phyloP scores from a whole-genome alignment of 2,888 invertebrate genomes.

The Hyposoter dolosus region DNA sequence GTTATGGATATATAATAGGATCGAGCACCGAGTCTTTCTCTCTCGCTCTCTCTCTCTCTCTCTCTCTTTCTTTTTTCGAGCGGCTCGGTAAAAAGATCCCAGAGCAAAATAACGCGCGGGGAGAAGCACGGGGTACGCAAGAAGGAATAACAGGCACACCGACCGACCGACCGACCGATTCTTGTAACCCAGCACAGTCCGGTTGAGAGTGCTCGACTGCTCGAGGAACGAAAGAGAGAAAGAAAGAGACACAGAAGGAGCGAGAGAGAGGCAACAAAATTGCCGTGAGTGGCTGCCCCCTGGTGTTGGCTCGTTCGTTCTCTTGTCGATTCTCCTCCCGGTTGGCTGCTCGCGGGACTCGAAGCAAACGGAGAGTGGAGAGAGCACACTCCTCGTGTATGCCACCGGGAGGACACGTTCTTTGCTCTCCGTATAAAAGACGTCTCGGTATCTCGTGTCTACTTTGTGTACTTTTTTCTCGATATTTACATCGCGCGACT shows the following conservation, averaged over 20 bases:
- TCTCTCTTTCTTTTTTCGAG: conserved; percentile 2
- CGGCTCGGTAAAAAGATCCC: conserved; percentile 56
- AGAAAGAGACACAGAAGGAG: conserved; percentile 22
- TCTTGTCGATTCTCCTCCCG: conserved; percentile 57
- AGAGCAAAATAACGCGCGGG: conserved; percentile 32
- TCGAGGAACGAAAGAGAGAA: conserved; percentile 30
- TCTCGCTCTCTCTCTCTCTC: conserved; percentile 8
- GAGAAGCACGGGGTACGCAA: conserved; percentile 12
- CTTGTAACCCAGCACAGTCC: conserved; percentile 26
- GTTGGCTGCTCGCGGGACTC: conserved; percentile 42
- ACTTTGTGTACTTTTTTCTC: conserved; percentile 31
- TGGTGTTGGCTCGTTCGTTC: conserved; percentile 59
- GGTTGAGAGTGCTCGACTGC: conserved; percentile 23
- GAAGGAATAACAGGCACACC: conserved; percentile 31
- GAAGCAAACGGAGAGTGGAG: conserved; percentile 36
- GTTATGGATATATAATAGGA: conserved; percentile 26
- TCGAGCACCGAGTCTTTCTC: not conserved
- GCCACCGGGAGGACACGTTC: conserved; percentile 60
- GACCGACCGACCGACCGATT: conserved; percentile 35
- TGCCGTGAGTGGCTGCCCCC: conserved; percentile 66
- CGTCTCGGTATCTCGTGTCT: conserved; percentile 8
- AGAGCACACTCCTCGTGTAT: conserved; percentile 64
- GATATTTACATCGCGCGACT: not conserved
- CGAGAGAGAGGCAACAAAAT: conserved; percentile 11
- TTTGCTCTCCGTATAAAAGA: conserved; percentile 19